Evolutionary conservation across 2,888 invertebrate species (phyloP), one percentile per base, ranked within the genome.

Genomic region (Smittia sp.): DNA sequence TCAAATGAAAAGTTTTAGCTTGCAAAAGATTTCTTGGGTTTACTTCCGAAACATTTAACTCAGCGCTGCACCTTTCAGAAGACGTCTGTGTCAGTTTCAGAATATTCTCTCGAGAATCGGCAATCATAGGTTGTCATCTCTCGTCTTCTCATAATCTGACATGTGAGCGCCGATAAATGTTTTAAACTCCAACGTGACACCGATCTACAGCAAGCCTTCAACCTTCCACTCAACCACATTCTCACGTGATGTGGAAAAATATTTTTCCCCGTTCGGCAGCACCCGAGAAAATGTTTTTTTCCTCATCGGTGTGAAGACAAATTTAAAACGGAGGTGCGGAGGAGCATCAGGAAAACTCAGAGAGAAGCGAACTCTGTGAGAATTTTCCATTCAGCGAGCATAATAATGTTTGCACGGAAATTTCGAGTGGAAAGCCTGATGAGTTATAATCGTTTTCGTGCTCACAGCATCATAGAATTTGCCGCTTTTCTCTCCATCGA

Each of bases 381-480:
- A 46, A 46, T n/a, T 46, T 46, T 46, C 15, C 46, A 11, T 46
- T 46, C n/a, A n/a, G 6, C 46, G 46, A 46, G 46, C 15, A 46
- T n/a, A 46, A 46, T 46, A 46, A 46, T 46, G 46, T 46, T 46
- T 46, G 46, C 46, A 46, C 15, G n/a, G 46, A 46, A 2, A 6
- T 46, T 46, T 32, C 32, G n/a, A 46, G 15, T 3, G 46, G n/a
- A 46, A 46, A 46, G 15, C 46, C 15, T 46, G 46, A 46, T 46
- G 46, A 46, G 46, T 46, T 46, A 46, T 46, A 46, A 46, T 46
- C 46, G 11, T 15, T 11, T 11, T 46, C 15, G 15, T 46, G 46
- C 46, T 46, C 46, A 46, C 46, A 46, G 46, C 46, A 46, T 46
- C 46, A 46, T 46, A 46, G 15, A 46, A 11, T 46, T n/a, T n/a